phyloP scores from a whole-genome alignment of 2,797 vertebrate species.

The Periparus ater region DNA sequence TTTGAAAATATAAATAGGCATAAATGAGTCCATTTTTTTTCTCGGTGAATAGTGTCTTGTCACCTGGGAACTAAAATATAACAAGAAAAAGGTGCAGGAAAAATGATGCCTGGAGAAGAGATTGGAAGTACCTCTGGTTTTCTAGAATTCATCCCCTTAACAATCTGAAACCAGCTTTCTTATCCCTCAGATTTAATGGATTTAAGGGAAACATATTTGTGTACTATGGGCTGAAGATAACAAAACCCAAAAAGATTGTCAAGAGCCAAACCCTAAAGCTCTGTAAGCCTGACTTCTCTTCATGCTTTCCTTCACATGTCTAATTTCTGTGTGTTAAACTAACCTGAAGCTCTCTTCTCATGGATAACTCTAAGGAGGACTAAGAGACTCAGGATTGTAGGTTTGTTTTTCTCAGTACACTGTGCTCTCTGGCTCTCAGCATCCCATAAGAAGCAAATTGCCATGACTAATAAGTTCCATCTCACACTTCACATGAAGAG shows the following conservation, averaged over 20 bases:
- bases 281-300: neutral
- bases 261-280: neutral
- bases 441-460: constrained; percentile 10
- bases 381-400: neutral
- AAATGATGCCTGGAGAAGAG: neutral
- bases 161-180: neutral
- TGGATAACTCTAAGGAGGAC: neutral
- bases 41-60: neutral
- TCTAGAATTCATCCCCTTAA: neutral
- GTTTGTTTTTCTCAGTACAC: neutral
- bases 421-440: neutral
- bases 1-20: neutral
- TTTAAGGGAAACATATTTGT: neutral
- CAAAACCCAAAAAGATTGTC: neutral
- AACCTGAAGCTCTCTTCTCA: neutral
- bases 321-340: neutral
- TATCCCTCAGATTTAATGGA: neutral
- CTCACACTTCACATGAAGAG: constrained; percentile 40
- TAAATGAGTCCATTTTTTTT: neutral
- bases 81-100: neutral
- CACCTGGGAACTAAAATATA: neutral
- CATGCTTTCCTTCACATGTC: neutral
- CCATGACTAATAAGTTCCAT: constrained; percentile 54
- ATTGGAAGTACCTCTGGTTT: neutral
- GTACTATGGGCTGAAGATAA: neutral